Percentiles rank a stretch among this genome's conserved stretches.
These are phyloP conservation scores for Sphenodon punctatus DNA, from an alignment of 2,797 vertebrate species.

Conservation along the genomic window DNA sequence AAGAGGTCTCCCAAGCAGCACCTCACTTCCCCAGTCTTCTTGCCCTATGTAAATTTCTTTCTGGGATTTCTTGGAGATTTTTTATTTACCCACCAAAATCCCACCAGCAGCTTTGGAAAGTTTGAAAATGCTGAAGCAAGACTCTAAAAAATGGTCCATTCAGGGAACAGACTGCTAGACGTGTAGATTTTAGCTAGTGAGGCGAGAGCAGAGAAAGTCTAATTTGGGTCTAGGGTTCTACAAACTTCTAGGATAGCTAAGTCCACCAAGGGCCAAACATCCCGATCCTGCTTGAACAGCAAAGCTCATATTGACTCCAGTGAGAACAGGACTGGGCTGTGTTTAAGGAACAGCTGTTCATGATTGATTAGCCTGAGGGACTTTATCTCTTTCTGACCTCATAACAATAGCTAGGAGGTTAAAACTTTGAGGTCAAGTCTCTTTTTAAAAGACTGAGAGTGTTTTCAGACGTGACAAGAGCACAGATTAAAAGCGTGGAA, in stretches of 20 bases:
- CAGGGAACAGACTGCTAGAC: not conserved
- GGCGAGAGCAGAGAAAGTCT: not conserved
- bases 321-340: not conserved
- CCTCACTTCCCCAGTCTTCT: not conserved
- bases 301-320: not conserved
- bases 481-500: no score
- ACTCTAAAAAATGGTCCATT: not conserved
- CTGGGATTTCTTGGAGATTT: not conserved
- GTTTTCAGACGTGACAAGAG: no score
- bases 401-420: conserved; percentile 19
- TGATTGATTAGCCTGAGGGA: not conserved
- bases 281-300: not conserved
- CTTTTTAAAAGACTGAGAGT: not conserved
- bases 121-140: not conserved
- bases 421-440: not conserved
- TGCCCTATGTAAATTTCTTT: not conserved
- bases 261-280: not conserved
- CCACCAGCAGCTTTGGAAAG: not conserved
- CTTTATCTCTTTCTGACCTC: not conserved
- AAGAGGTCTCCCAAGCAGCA: not conserved
- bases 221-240: not conserved
- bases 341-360: not conserved
- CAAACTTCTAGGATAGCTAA: not conserved
- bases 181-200: not conserved
- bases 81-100: not conserved